Evolutionary conservation across 1,140 invertebrate species (phyloP), one percentile per base, ranked within the genome.

Genomic region (Zaprionus inermis): DNA sequence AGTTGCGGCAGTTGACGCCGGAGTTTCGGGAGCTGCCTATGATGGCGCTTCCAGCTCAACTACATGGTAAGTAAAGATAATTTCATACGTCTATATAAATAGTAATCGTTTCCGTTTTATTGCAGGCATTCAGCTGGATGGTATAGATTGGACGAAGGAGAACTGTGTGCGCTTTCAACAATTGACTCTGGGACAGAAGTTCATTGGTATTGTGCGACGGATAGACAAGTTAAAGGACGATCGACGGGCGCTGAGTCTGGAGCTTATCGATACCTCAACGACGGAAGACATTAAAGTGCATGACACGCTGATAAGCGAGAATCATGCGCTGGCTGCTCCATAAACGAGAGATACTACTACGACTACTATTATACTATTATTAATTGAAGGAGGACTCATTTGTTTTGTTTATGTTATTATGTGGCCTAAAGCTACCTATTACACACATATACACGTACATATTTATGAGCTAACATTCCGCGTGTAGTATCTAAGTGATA

Each of bases 121-220:
- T 51, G n/a, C 22, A 92, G 91, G 91, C 41, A 84, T 92, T 49
- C 30, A 78, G 32, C 57, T 82, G 44, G 34, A 51, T 0, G 80
- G 72, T 16, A 81, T 89, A 7, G 81, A 89, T 9, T 92, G 90
- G 89, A 86, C 80, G 12, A 52, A 83, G 58, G 89, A 92, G 36
- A 91, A 92, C 71, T 91, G 90, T 51, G 12, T 79, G 34, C 81
- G 88, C 12, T 92, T 92, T 67, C 79, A 80, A 2, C 58, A 91
- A 38, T 58, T 92, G 34, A 92, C 91, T 11, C 46, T 92, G 44
- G 91, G 90, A 4, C 70, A 90, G 46, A 91, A 82, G 34, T 92
- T 92, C n/a, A 90, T 86, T 44, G 84, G 86, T 0, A 65, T 80
- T 63, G 79, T 91, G 61, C 69, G 71, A 1, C 49, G 71, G 0